Evolutionary conservation across 2,113 vertebrate genomes (phyloP), one percentile per base, ranked within the genome.

Genomic region (Oncorhynchus masou): DNA sequence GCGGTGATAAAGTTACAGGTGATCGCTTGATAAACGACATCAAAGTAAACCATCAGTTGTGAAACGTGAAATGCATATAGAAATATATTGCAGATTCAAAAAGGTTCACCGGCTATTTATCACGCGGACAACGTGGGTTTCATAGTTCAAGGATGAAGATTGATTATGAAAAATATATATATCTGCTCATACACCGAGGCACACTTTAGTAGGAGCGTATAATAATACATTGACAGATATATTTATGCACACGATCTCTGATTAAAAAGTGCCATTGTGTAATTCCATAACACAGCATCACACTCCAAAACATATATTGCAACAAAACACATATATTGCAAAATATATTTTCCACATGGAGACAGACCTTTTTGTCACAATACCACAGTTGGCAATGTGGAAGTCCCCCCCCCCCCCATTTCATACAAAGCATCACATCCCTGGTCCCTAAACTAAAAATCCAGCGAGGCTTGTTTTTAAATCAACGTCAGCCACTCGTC

Each of bases 401-500:
- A 54, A 45, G 2, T 11, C n/a, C n/a, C n/a, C 1, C 11, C 9
- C 39, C 31, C 39, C 39, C 51, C 4, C 51, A 54, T 54, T 19
- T 19, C 51, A 54, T 54, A 19, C 13, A 74, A 67, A 25, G 25
- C n/a, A 22, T 49, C 68, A 24, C 34, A 20, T 34, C 39, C 39
- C 51, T 54, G 51, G 51, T 54, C 51, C n/a, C 75, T 80, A 81
- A 91, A 90, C 84, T 85, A 88, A 86, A 88, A 90, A 89, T 90
- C 89, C 88, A 87, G 71, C 51, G 81, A 75, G 88, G 81, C 81
- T 57, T 86, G 85, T 90, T 91, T 7, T 88, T 89, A 27, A 27
- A 90, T 91, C 84, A 90, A 86, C 85, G 87, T 74, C 76, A 87
- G 87, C 82, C 88, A 91, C 84, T 86, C 74, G 84, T 90, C 90